A percentile compares a stretch with the other conserved stretches of the same genome.
These are phyloP conservation scores for Diceros bicornis DNA, from an alignment of 2,797 vertebrate species.

Conservation along the genomic window DNA sequence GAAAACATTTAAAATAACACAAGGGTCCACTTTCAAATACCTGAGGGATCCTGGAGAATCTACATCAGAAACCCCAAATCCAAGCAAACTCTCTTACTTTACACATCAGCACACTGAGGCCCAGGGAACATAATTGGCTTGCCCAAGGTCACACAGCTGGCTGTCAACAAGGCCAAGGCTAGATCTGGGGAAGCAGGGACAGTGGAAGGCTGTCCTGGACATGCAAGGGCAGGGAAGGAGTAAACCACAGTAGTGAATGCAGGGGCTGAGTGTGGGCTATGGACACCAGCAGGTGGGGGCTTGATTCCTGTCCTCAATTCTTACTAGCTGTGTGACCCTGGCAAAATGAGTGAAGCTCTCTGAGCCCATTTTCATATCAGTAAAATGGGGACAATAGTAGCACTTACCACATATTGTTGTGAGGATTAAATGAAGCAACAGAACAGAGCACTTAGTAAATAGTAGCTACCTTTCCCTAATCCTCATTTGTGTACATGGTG, in stretches of 20 bases:
- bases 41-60: conserved; percentile 23
- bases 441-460: background rate
- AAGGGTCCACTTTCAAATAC: conserved; percentile 48
- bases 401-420: background rate
- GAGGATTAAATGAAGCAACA: background rate
- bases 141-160: background rate
- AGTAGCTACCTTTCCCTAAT: background rate
- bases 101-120: background rate
- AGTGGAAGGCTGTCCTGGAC: background rate
- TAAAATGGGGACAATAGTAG: background rate
- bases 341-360: background rate
- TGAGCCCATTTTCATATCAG: background rate
- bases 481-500: background rate
- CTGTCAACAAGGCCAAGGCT: background rate
- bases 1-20: conserved; percentile 53
- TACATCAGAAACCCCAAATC: conserved; percentile 31
- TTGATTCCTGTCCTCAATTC: background rate
- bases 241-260: background rate
- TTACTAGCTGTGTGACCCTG: background rate
- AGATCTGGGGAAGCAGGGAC: background rate
- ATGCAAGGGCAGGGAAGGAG: background rate
- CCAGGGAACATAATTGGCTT: background rate
- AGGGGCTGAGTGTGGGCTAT: background rate
- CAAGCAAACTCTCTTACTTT: background rate
- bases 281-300: background rate